phyloP scores from a whole-genome alignment of 2,797 vertebrate genomes.

The Chloroceryle inda region DNA sequence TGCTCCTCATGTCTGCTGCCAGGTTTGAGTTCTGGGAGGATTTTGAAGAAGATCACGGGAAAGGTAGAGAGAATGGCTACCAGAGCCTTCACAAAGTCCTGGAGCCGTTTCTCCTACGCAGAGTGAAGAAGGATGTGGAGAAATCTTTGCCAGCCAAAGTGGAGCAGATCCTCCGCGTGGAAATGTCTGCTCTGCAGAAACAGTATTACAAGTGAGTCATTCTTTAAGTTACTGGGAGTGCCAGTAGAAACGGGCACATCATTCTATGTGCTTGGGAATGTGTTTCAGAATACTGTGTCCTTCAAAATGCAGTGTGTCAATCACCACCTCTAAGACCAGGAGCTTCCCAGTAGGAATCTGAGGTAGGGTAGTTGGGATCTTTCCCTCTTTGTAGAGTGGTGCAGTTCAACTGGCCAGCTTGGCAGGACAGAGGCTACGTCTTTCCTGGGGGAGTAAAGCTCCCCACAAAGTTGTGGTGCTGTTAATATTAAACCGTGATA shows the following conservation, averaged over 20 bases:
- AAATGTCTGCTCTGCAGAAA: conserved; percentile 97
- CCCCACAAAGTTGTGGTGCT: background rate
- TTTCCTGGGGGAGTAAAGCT: background rate
- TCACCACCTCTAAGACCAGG: background rate
- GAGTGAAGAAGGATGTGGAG: conserved; percentile 98
- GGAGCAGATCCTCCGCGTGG: conserved; percentile 97
- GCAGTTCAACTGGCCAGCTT: background rate
- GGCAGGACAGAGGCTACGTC: background rate
- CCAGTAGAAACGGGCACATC: background rate
- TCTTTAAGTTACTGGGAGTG: background rate
- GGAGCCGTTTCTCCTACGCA: conserved; percentile 95
- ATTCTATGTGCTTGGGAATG: background rate
- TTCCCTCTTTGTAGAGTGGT: background rate
- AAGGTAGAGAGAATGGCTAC: conserved; percentile 96
- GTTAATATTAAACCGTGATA: background rate
- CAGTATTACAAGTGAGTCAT: conserved; percentile 95
- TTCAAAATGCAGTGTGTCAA: background rate
- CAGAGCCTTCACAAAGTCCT: conserved; percentile 98
- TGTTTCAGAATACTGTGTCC: background rate
- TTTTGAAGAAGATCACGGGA: conserved; percentile 96
- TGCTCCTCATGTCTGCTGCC: background rate
- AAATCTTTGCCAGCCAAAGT: conserved; percentile 98
- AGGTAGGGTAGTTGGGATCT: background rate
- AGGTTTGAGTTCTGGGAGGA: conserved; percentile 98
- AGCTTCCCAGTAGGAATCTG: background rate